Evolutionary conservation across 2,113 vertebrate species (phyloP).

Genomic region (Todiramphus saurophagus): DNA sequence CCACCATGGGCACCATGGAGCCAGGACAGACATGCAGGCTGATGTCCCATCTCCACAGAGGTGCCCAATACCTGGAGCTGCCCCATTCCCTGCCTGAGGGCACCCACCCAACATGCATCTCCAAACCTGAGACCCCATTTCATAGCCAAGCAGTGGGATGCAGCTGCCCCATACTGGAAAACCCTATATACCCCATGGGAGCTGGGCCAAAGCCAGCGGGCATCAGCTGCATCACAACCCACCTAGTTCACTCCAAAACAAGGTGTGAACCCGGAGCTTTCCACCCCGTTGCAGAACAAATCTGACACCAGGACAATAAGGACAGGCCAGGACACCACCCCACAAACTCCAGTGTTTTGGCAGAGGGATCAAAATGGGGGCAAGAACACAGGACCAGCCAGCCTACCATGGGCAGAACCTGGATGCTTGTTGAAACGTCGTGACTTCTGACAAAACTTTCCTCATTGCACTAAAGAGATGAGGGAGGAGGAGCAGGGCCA

Average conservation of each 20-base stretch:
- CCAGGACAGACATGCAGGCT: not conserved
- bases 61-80: not conserved
- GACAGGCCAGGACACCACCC: not conserved
- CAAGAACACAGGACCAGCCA: rapidly evolving
- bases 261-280: not conserved
- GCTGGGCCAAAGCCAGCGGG: rapidly evolving
- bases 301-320: not conserved
- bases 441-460: not conserved
- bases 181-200: rapidly evolving
- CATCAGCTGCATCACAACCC: rapidly evolving
- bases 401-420: not conserved
- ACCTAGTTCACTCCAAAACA: not conserved
- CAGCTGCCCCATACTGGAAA: not conserved
- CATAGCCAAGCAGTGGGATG: not conserved
- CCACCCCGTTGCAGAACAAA: not conserved
- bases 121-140: not conserved
- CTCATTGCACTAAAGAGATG: not conserved
- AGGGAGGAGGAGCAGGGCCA: not conserved
- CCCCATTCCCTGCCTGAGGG: not conserved
- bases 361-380: not conserved
- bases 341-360: rapidly evolving
- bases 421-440: not conserved
- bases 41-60: not conserved
- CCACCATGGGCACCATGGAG: rapidly evolving
- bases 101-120: not conserved